Percentiles rank a stretch among this genome's conserved stretches.
Evolutionary conservation across 2,888 invertebrate genomes (phyloP).

Genomic region (Neria commutata): DNA sequence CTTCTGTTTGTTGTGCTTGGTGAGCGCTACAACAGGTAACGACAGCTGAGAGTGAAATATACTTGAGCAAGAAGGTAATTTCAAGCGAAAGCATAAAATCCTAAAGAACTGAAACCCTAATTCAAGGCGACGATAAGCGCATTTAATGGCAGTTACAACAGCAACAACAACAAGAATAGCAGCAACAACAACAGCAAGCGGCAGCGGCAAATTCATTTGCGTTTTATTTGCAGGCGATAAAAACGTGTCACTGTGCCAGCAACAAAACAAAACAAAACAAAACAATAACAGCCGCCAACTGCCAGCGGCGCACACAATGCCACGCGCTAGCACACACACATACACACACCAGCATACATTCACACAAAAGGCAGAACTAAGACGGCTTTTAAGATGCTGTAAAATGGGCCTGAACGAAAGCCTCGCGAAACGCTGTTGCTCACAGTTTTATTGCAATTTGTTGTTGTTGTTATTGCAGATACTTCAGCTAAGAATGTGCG

Average conservation of each 20-base stretch:
- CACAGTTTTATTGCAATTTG: no score
- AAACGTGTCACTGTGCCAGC: slow-evolving; percentile 13
- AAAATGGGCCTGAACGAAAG: no score
- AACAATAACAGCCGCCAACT: neutral
- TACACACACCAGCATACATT: neutral
- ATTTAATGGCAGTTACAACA: slow-evolving; percentile 26
- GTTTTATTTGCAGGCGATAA: slow-evolving; percentile 34
- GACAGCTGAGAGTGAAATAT: no score
- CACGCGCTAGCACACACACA: slow-evolving; percentile 18
- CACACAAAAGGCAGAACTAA: no score
- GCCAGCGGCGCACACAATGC: neutral
- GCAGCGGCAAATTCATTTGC: slow-evolving; percentile 44
- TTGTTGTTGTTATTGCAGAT: no score
- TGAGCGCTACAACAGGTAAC: no score
- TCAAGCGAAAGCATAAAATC: neutral
- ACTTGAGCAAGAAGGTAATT: neutral
- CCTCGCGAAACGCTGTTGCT: no score
- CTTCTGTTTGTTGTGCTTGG: no score
- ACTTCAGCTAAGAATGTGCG: no score
- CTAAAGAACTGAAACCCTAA: neutral
- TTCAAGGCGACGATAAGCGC: slow-evolving; percentile 33
- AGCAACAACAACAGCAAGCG: slow-evolving; percentile 20
- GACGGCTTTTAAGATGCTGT: no score
- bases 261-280: neutral
- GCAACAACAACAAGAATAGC: slow-evolving; percentile 27